Conservation (phyloP, 1,140 invertebrate genomes). For the Megathymus violae region DNA sequence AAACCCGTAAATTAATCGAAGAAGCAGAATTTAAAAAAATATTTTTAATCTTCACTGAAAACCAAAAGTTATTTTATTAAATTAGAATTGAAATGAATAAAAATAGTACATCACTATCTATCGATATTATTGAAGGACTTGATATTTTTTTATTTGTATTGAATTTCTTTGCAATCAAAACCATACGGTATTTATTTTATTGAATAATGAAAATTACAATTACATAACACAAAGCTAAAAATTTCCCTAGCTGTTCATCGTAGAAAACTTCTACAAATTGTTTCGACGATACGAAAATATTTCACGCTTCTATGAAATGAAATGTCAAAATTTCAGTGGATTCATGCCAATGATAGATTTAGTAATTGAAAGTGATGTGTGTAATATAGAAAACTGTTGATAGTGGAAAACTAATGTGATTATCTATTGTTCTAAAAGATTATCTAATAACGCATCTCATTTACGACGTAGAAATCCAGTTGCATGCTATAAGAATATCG, state of each 20-base stretch:
- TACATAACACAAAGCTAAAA: conserved; percentile 1
- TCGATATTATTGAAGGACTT: conserved; percentile 40
- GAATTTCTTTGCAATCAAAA: conserved; percentile 30
- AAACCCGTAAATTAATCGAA: no score
- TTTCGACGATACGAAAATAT: conserved; percentile 29
- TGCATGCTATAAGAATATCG: conserved; percentile 72
- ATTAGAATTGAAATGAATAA: neutral
- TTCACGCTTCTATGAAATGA: conserved; percentile 71
- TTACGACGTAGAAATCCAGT: conserved; percentile 43
- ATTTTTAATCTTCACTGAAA: no score
- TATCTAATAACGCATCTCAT: conserved; percentile 30
- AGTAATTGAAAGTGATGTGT: conserved; percentile 59
- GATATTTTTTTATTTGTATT: conserved; percentile 51
- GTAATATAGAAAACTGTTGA: conserved; percentile 52
- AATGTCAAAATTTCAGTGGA: conserved; percentile 78
- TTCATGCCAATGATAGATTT: conserved; percentile 67
- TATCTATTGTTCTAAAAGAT: conserved; percentile 32
- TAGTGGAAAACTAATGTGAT: conserved; percentile 44
- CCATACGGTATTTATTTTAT: neutral
- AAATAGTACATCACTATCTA: conserved; percentile 22
- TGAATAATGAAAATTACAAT: conserved; percentile 9
- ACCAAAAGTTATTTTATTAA: no score
- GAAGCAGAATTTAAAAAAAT: no score
- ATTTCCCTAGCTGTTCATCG: neutral
- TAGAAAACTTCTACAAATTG: neutral